These are phyloP conservation scores for Ridgeia piscesae DNA, from an alignment of 1,140 invertebrate genomes.

Conservation along the genomic window DNA sequence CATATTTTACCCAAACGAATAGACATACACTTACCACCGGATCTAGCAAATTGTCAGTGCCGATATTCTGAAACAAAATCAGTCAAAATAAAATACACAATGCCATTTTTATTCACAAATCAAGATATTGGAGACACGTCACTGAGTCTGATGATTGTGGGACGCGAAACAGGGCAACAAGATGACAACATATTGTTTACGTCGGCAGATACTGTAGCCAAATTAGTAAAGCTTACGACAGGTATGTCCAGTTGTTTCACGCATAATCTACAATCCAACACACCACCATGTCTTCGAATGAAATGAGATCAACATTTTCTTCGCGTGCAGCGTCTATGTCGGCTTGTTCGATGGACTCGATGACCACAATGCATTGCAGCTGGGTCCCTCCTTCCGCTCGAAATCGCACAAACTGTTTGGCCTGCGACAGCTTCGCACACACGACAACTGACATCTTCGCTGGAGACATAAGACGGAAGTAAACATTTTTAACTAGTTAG, in stretches of 20 bases:
- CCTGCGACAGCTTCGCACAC: not conserved
- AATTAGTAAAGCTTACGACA: not conserved
- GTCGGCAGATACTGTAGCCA: not conserved
- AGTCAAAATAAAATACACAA: not conserved
- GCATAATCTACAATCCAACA: not conserved
- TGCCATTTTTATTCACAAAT: not conserved
- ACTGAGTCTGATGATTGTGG: not conserved
- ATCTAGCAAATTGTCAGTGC: not conserved
- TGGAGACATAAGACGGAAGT: not conserved
- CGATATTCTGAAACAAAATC: not conserved
- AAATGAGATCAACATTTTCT: not conserved
- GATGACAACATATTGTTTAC: not conserved
- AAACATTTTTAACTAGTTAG: not conserved
- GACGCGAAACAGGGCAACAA: not conserved
- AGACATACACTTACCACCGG: not conserved
- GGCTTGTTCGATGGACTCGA: not conserved
- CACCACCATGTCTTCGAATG: not conserved
- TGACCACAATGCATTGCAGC: not conserved
- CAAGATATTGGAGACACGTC: not conserved
- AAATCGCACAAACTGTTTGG: constrained; percentile 9
- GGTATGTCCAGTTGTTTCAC: not conserved
- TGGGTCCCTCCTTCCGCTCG: constrained; percentile 9
- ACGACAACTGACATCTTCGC: constrained; percentile 13
- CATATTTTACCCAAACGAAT: not conserved
- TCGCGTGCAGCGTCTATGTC: not conserved